These are phyloP conservation scores for Micromys minutus DNA, from an alignment of 2,113 vertebrate species.

Conservation along the genomic window DNA sequence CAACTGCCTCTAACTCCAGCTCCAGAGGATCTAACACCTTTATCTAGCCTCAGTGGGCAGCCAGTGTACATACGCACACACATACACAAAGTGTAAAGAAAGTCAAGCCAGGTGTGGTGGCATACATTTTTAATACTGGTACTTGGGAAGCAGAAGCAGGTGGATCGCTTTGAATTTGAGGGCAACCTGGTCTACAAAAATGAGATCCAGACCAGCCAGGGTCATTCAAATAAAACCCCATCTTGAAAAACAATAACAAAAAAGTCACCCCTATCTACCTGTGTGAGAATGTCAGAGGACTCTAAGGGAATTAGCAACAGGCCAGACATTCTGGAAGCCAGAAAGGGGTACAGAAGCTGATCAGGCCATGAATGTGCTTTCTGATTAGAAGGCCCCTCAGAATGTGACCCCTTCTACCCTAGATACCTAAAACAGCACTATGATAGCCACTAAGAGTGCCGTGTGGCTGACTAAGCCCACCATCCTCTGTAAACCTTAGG, in stretches of 20 bases:
- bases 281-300: neutral
- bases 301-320: neutral
- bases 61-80: neutral
- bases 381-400: neutral
- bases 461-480: neutral
- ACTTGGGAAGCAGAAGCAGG: neutral
- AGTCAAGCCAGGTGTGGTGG: neutral
- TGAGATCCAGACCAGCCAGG: neutral
- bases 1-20: neutral
- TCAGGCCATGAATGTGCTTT: neutral
- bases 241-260: neutral
- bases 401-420: too few species aligned
- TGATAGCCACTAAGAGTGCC: neutral
- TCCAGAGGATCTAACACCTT: neutral
- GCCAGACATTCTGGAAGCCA: neutral
- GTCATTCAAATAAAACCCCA: neutral
- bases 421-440: neutral
- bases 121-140: neutral
- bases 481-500: neutral
- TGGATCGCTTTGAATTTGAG: neutral
- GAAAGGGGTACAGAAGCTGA: neutral
- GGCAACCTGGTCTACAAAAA: neutral
- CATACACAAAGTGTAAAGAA: neutral
- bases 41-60: neutral
- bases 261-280: neutral